These are phyloP conservation scores for Ophiothrix spiculata DNA, from an alignment of 35 echinoderm and acorn worm species.

Conservation along the genomic window DNA sequence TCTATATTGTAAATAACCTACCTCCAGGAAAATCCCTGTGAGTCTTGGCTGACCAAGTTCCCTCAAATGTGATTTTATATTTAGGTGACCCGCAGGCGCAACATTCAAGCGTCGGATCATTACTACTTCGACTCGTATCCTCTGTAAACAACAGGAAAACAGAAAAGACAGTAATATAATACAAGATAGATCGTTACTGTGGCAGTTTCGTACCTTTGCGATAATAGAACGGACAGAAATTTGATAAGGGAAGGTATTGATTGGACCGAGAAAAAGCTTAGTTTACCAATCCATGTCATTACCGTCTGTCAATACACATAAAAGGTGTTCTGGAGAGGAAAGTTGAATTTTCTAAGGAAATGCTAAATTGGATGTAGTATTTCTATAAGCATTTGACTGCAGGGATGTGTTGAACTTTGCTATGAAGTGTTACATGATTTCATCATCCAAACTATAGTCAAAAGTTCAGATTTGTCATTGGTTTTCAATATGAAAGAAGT, in stretches of 20 bases:
- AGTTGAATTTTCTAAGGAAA: neutral
- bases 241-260: neutral
- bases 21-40: slow-evolving; percentile 82
- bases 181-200: too few species aligned
- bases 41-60: slow-evolving; percentile 61
- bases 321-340: neutral
- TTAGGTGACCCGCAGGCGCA: slow-evolving; percentile 65
- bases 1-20: too few species aligned
- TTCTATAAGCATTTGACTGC: neutral
- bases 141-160: neutral
- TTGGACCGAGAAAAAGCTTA: neutral
- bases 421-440: too few species aligned
- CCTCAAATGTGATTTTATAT: slow-evolving; percentile 69
- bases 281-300: neutral
- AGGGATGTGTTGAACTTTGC: too few species aligned
- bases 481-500: too few species aligned
- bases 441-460: too few species aligned
- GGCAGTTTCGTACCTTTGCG: too few species aligned
- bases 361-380: neutral
- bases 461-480: too few species aligned
- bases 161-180: neutral
- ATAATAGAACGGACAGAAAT: too few species aligned
- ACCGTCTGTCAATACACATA: neutral
- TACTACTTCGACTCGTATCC: neutral
- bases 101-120: slow-evolving; percentile 15